Evolutionary conservation across 2,113 vertebrate genomes (phyloP).

Genomic region (Onychostruthus taczanowskii): DNA sequence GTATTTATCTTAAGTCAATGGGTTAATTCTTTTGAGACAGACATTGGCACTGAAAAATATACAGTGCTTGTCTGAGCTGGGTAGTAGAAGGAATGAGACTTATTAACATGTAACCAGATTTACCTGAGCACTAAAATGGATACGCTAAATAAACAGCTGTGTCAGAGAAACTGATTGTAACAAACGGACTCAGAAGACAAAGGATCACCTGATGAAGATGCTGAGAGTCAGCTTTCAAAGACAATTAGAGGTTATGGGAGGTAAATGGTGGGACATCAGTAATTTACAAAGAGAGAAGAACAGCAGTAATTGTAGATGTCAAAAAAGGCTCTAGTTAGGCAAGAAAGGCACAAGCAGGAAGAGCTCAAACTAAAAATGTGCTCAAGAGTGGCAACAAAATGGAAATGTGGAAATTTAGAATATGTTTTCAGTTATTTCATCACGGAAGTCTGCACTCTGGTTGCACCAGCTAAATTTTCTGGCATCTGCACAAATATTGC

Average conservation of each 20-base stretch:
- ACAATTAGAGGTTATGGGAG: neutral
- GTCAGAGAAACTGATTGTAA: neutral
- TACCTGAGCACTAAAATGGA: neutral
- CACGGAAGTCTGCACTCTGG: neutral
- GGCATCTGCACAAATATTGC: neutral
- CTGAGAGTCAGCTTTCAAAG: neutral
- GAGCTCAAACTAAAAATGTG: neutral
- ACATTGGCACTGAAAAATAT: neutral
- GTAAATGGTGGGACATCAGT: neutral
- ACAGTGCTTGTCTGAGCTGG: neutral
- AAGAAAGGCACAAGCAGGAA: neutral
- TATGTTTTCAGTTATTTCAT: neutral
- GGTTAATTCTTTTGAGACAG: neutral
- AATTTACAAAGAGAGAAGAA: neutral
- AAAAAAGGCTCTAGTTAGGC: neutral
- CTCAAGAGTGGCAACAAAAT: neutral
- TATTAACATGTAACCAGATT: constrained; percentile 31
- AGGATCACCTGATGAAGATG: neutral
- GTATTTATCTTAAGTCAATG: neutral
- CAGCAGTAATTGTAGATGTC: neutral
- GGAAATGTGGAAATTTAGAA: neutral
- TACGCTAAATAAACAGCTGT: constrained; percentile 8
- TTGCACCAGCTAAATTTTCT: neutral
- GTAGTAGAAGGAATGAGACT: neutral
- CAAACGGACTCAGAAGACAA: neutral